Conservation (phyloP, 2,113 vertebrate genomes). For the Gobiocypris rarus region DNA sequence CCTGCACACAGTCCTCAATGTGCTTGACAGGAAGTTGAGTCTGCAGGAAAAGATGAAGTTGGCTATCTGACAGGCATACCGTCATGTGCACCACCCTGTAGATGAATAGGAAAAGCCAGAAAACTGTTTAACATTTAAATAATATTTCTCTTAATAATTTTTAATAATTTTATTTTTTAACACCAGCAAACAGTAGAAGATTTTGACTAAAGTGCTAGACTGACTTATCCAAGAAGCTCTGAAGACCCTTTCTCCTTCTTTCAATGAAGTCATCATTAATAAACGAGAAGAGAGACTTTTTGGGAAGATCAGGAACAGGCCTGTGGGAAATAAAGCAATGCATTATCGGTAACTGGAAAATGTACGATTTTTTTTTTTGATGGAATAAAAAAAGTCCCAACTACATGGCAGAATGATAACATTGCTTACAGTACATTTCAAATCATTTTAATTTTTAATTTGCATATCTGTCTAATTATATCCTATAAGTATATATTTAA, state of each 20-base stretch:
- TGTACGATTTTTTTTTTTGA: too few species aligned
- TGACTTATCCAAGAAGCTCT: slow-evolving; percentile 90
- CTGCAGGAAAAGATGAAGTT: slow-evolving; percentile 96
- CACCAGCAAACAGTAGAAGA: neutral
- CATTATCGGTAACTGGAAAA: neutral
- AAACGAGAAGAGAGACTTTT: slow-evolving; percentile 85
- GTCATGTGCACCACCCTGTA: slow-evolving; percentile 89
- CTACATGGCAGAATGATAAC: neutral
- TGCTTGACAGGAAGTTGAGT: slow-evolving; percentile 88
- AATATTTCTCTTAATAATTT: neutral
- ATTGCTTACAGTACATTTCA: neutral
- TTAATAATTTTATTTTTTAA: neutral
- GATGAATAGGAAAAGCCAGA: slow-evolving; percentile 19
- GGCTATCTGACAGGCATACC: slow-evolving; percentile 94
- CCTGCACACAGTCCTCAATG: slow-evolving; percentile 91
- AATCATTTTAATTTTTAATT: neutral
- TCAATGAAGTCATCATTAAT: slow-evolving; percentile 90
- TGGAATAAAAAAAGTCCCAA: too few species aligned
- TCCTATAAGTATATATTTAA: too few species aligned
- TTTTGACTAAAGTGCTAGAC: slow-evolving; percentile 35
- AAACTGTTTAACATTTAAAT: neutral
- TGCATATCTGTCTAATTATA: too few species aligned
- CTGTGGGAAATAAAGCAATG: slow-evolving; percentile 66
- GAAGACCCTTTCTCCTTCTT: slow-evolving; percentile 86
- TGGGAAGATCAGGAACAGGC: slow-evolving; percentile 90